phyloP scores from a whole-genome alignment of 2,113 vertebrate species.

The Trochalopteron elliotii region DNA sequence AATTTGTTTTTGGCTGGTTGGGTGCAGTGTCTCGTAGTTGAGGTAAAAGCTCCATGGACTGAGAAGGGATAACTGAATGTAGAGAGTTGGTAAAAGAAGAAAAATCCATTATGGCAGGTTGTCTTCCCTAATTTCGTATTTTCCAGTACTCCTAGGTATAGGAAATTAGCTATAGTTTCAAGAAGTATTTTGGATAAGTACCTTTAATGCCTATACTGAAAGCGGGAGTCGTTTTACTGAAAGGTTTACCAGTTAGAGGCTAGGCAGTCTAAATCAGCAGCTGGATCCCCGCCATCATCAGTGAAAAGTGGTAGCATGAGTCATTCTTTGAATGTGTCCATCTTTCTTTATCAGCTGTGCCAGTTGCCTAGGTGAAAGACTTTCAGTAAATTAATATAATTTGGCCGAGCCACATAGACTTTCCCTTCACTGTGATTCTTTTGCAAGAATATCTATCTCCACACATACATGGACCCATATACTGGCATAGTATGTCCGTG shows the following conservation, averaged over 20 bases:
- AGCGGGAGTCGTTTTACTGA: not conserved
- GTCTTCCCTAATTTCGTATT: not conserved
- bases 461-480: not conserved
- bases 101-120: not conserved
- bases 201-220: not conserved
- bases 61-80: not conserved
- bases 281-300: not conserved
- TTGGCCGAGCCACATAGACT: not conserved
- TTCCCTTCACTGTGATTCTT: not conserved
- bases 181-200: not conserved
- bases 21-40: not conserved
- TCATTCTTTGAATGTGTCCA: not conserved
- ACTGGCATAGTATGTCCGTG: not conserved
- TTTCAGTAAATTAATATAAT: not conserved
- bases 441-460: not conserved
- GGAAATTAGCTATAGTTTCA: not conserved
- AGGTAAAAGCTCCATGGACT: not conserved
- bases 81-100: not conserved
- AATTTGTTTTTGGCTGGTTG: not conserved
- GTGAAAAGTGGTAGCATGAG: not conserved
- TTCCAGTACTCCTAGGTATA: not conserved
- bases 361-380: not conserved
- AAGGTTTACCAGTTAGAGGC: not conserved
- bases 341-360: not conserved
- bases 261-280: not conserved